Evolutionary conservation across 2,888 invertebrate genomes (phyloP).

Genomic region (Teinopalpus imperialis): DNA sequence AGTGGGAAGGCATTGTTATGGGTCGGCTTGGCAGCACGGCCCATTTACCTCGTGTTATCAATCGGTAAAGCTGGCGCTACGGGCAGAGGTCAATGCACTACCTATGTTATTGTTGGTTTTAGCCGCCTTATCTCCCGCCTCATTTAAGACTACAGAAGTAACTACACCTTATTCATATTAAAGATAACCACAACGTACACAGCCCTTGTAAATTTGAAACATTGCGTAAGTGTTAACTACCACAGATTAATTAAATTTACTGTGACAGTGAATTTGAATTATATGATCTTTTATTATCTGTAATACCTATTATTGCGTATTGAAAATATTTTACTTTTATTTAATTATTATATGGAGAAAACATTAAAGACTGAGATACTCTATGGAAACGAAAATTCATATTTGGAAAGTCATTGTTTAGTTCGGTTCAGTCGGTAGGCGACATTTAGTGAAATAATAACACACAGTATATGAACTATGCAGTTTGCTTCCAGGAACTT

Average conservation of each 20-base stretch:
- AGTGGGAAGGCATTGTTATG: slow-evolving; percentile 62
- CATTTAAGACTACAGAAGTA: slow-evolving; percentile 25
- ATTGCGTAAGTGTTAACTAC: slow-evolving; percentile 8
- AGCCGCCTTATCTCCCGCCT: slow-evolving; percentile 36
- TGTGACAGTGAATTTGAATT: no score
- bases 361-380: no score
- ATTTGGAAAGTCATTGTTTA: no score
- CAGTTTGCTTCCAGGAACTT: neutral
- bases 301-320: no score
- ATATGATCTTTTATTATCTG: slow-evolving; percentile 6
- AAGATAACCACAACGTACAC: slow-evolving; percentile 16
- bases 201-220: slow-evolving; percentile 4
- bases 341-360: no score
- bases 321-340: no score
- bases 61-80: slow-evolving; percentile 51
- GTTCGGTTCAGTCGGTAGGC: no score
- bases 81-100: slow-evolving; percentile 63
- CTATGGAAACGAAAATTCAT: no score
- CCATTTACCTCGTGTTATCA: slow-evolving; percentile 73
- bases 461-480: neutral
- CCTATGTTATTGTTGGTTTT: slow-evolving; percentile 41
- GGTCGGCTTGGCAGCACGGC: slow-evolving; percentile 53
- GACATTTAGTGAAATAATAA: no score
- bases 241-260: slow-evolving; percentile 6
- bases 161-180: slow-evolving; percentile 23